Evolutionary conservation across 1,140 invertebrate species (phyloP).

Genomic region (Trichonephila clavipes): DNA sequence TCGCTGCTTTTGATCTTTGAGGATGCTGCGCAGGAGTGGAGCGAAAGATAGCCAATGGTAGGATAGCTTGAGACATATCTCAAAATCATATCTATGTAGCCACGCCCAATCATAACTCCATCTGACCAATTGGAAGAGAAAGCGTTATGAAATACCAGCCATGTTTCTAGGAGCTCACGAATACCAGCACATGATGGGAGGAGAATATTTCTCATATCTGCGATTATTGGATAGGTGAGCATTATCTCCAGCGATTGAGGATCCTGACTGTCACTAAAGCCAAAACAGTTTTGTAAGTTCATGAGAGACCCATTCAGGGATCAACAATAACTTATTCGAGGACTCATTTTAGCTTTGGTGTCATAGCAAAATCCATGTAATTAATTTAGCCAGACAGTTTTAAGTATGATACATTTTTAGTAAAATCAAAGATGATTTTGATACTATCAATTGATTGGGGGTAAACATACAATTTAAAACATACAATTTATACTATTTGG

Average conservation of each 20-base stretch:
- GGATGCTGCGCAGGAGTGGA: constrained; percentile 43
- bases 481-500: too few relatives aligned
- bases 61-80: constrained; percentile 34
- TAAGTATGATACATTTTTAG: too few relatives aligned
- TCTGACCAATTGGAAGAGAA: constrained; percentile 43
- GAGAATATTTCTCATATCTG: neutral
- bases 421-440: too few relatives aligned
- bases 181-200: neutral
- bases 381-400: too few relatives aligned
- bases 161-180: neutral
- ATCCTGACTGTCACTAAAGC: too few relatives aligned
- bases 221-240: neutral
- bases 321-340: too few relatives aligned
- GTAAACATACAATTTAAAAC: too few relatives aligned
- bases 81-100: constrained; percentile 68
- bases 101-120: constrained; percentile 64
- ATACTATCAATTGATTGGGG: too few relatives aligned
- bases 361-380: too few relatives aligned
- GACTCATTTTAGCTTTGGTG: too few relatives aligned
- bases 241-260: neutral
- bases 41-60: constrained; percentile 42
- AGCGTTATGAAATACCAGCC: constrained; percentile 59
- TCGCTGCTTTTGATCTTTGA: constrained; percentile 58
- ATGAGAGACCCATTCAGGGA: too few relatives aligned
- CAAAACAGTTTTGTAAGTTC: too few relatives aligned